A percentile compares a stretch with the other conserved stretches of the same genome.
Evolutionary conservation across 2,888 invertebrate genomes (phyloP).

Genomic region (Schizaphis graminum): DNA sequence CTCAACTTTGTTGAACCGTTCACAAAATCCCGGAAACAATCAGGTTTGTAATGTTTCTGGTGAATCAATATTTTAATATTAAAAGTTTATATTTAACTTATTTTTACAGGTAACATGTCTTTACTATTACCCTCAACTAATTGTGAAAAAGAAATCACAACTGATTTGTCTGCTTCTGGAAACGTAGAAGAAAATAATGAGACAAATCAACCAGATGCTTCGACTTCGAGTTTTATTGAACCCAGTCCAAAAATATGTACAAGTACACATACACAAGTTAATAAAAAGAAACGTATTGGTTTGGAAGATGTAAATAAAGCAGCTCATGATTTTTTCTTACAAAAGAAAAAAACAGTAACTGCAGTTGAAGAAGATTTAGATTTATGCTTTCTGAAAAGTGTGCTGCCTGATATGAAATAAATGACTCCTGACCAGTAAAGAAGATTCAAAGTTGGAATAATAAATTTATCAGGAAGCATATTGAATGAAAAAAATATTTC

Average conservation of each 20-base stretch:
- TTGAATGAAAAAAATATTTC: constrained; percentile 25
- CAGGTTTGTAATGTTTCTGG: background rate
- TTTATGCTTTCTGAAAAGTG: constrained; percentile 30
- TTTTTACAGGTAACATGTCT: constrained; percentile 1
- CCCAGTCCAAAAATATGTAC: background rate
- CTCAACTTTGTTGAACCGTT: constrained; percentile 15
- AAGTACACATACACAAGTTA: background rate
- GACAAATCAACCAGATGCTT: background rate
- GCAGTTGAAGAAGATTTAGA: constrained; percentile 22
- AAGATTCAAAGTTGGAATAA: background rate
- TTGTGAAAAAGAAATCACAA: background rate
- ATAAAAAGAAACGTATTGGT: background rate
- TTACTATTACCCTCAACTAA: background rate
- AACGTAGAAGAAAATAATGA: background rate
- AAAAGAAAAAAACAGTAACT: background rate
- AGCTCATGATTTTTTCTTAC: background rate
- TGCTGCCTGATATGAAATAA: constrained; percentile 25
- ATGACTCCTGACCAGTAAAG: constrained; percentile 32
- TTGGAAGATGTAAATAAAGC: constrained; percentile 6
- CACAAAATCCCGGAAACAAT: constrained; percentile 25
- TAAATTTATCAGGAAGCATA: constrained; percentile 39
- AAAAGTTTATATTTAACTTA: background rate
- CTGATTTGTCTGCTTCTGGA: background rate
- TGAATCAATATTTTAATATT: background rate
- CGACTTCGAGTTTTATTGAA: background rate